Percentiles rank a stretch among this genome's conserved stretches.
These are phyloP conservation scores for Microtus oregoni DNA, from an alignment of 2,113 vertebrate genomes.

Conservation along the genomic window DNA sequence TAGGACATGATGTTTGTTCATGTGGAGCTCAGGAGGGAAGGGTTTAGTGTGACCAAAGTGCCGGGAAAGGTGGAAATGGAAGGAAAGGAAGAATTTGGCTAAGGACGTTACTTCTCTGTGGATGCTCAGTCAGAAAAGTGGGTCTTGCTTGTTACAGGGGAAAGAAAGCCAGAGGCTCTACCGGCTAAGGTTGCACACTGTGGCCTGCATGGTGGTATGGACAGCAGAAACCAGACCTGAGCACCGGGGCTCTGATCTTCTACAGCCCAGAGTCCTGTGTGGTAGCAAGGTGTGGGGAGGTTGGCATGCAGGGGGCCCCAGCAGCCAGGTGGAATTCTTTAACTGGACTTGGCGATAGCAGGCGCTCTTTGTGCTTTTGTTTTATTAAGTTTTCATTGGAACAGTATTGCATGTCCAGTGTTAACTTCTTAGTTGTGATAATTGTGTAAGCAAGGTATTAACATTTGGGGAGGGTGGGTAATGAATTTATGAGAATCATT, in stretches of 20 bases:
- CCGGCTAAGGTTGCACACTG: not conserved
- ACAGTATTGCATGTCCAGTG: not conserved
- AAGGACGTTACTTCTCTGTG: not conserved
- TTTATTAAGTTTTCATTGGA: not conserved
- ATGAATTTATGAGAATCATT: not conserved
- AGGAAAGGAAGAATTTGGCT: slow-evolving; percentile 17
- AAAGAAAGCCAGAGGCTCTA: not conserved
- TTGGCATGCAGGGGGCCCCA: not conserved
- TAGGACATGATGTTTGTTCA: not conserved
- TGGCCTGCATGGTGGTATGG: not conserved
- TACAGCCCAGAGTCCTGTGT: not conserved
- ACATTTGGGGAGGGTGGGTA: not conserved
- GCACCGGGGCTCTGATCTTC: not conserved
- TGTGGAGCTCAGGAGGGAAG: slow-evolving; percentile 10
- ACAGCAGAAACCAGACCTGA: not conserved
- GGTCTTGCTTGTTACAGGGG: not conserved
- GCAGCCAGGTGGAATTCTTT: not conserved
- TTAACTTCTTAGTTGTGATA: slow-evolving; percentile 22
- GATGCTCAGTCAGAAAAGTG: not conserved
- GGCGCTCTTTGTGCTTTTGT: not conserved
- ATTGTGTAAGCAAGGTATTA: not conserved
- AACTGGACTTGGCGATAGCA: not conserved
- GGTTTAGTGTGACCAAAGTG: not conserved
- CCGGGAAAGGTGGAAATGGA: not conserved
- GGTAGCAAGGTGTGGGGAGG: not conserved